Base-by-base conservation (phyloP, 2,797 vertebrate genomes). In the Gymnodraco acuticeps region DNA sequence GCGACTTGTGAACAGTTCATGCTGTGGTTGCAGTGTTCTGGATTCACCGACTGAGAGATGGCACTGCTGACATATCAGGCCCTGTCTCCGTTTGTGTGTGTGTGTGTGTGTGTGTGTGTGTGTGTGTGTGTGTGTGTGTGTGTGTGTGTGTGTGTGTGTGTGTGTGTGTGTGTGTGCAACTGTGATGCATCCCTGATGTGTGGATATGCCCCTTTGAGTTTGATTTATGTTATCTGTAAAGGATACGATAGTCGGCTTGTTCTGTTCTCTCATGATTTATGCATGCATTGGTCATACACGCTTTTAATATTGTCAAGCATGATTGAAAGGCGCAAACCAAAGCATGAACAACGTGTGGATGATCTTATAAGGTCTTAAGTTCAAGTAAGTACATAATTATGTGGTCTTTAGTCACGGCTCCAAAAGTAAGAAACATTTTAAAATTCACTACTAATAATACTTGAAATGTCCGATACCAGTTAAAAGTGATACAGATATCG, bases 1-100 rank as follows among this genome's bases (percentile, higher is more conserved):
- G 58, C 81, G 86, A 88, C 71, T 54, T 31, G 64, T 63, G 71
- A 83, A 53, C 42, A 56, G 38, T 65, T 81, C 51, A 63, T 69
- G 71, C 68, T 69, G 51, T 51, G 53, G 48, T 68, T 50, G 52
- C 54, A 58, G 10, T 64, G 80, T 85, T 65, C 53, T 8, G 23
- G 5, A 70, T 51, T 70, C 73, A 70, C 78, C 70, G 64, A 60
- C 33, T 73, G 38, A 62, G 70, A 64, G 47, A 47, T 53, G 46
- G 52, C 48, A 45, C 20, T 38, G 47, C 53, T 68, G 47, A 48
- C 7, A 45, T 50, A 67, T 76, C 61, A 27, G 43, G 17, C 63
- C 19, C 31, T 27, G 15, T 56, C 6, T 62, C 5, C 41, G 15
- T 53, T 41, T 59, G 48, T 70, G 5, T 58, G 17, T 61, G 17